phyloP scores from a whole-genome alignment of 2,888 invertebrate species.

The Eudasyphora cyanicolor region DNA sequence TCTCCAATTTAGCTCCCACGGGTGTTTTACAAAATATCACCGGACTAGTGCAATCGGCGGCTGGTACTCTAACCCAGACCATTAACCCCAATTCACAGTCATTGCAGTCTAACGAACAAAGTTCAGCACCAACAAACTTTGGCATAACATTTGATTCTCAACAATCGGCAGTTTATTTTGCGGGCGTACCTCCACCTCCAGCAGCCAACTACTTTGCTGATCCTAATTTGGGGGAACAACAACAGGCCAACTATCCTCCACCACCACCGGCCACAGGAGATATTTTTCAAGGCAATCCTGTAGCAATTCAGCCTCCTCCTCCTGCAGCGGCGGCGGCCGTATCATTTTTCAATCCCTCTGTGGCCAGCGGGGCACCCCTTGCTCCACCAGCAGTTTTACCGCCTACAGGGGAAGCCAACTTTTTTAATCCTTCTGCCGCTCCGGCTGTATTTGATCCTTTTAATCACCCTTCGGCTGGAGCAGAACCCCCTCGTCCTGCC shows the following conservation, averaged over 20 bases:
- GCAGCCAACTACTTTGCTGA: constrained; percentile 46
- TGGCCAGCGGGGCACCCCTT: background rate
- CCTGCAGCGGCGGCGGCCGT: constrained; percentile 5
- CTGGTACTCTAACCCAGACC: constrained; percentile 70
- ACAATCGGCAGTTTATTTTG: constrained; percentile 46
- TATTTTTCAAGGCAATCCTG: background rate
- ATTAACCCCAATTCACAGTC: constrained; percentile 55
- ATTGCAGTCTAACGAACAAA: background rate
- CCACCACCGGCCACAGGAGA: background rate
- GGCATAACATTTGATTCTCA: constrained; percentile 28
- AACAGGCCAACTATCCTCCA: constrained; percentile 33
- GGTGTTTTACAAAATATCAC: constrained; percentile 77
- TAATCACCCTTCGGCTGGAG: background rate
- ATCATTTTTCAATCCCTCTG: constrained; percentile 21
- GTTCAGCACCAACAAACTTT: background rate
- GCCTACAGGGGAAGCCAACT: constrained; percentile 6
- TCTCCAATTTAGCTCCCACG: constrained; percentile 74
- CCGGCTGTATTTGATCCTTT: constrained; percentile 7
- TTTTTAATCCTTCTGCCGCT: constrained; percentile 44
- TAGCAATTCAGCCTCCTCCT: background rate
- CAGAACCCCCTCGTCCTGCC: background rate
- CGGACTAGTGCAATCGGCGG: constrained; percentile 76
- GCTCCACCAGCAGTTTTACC: constrained; percentile 2
- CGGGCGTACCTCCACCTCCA: constrained; percentile 30
- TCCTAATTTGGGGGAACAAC: background rate